Base-by-base conservation (phyloP, 1,140 invertebrate species). In the Hylaeus anthracinus region DNA sequence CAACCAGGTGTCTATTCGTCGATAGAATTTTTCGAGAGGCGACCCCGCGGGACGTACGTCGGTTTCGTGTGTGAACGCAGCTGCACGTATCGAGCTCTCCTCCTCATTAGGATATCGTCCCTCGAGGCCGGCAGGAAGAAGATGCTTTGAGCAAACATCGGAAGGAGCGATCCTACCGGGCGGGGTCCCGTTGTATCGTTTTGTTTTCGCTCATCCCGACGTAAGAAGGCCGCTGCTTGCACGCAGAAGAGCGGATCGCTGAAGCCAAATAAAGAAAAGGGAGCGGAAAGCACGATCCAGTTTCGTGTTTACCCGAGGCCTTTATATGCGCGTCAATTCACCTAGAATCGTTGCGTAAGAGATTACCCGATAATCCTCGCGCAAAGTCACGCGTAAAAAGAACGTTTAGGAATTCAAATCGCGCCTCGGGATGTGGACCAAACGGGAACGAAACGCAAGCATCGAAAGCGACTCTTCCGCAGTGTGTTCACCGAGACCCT, bases 141-240 rank as follows among this genome's bases (percentile, higher is more conserved):
- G 83, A 90, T 90, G 88, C 83, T 89, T 89, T 88, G 60, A 88
- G 77, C 85, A 90, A 89, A 89, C 88, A 86, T 81, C 71, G 70
- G 70, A 84, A 84, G 61, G 51, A 77, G 55, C 63, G 81, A 86
- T 88, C 81, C 81, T 86, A 77, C 81, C 76, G 81, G 84, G 73
- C 69, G 72, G 26, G 69, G 60, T 71, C 64, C 69, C 65, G 39
- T 39, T 72, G 55, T 65, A 78, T 79, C 78, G 63, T 82, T 88
- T 84, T 84, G 53, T 70, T 83, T 82, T 81, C 72, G 58, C 61
- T 65, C 45, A 26, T 73, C 60, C 58, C 56, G 70, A 72, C 64
- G 15, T 65, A 58, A 66, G 76, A 55, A 67, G 58, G 37, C 39
- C 41, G 71, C 73, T 79, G 66, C 58, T 72, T 45, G 10, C 61